Evolutionary conservation across 2,888 invertebrate genomes (phyloP), one percentile per base, ranked within the genome.

Genomic region (Camponotus fellah): DNA sequence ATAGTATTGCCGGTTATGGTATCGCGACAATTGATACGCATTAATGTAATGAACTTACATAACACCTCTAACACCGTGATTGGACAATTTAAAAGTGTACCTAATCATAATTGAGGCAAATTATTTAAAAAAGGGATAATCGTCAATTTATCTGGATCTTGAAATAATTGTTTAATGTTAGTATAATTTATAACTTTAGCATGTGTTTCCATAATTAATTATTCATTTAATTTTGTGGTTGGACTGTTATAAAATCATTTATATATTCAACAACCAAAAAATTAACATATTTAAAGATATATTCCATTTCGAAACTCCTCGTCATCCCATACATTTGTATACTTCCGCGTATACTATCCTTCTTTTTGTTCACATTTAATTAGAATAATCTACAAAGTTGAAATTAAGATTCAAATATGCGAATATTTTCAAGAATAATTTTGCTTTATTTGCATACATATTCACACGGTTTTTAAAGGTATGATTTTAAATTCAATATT

Each of bases 21-120:
- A 4, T 6, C 32, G 34, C 9, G 6, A 26, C 37, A 12, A 21
- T 65, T 37, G 65, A 49, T 21, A 32, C 14, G 17, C 40, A 10
- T n/a, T 21, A 43, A 69, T 37, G 14, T 43, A 12, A 14, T 34
- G 12, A 77, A 46, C 21, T 71, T 71, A 46, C 34, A 17, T 71
- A 71, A 79, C 9, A 6, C 8, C 6, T 3, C n/a, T n/a, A n/a
- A n/a, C n/a, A n/a, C n/a, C 10, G 9, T 6, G 8, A 21, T 46
- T 14, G 9, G 53, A 77, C 58, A 34, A 68, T n/a, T 0, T 9
- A 77, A 43, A 10, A 10, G 14, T 32, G 17, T 12, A 4, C 10
- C 5, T 56, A 56, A 71, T 37, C 6, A 34, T 17, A n/a, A 69
- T 12, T 43, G 12, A 43, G 1, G 5, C 9, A 21, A 43, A 21